Base-by-base conservation (phyloP, 2,888 invertebrate genomes). In the Euzetes globulus region DNA sequence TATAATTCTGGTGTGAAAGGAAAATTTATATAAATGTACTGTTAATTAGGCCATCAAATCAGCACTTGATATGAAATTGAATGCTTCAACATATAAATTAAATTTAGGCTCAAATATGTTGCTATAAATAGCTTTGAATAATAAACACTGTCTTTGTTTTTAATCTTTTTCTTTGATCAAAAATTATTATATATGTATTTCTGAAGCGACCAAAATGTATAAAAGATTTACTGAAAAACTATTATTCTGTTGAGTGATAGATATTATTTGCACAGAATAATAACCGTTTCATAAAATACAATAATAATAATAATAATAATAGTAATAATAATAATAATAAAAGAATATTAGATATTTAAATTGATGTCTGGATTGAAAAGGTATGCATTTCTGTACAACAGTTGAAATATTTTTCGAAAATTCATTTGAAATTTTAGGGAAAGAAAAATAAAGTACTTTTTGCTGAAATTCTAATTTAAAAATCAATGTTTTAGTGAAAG, bases 201-300 rank as follows among this genome's bases (percentile, higher is more conserved):
- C n/a, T n/a, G 50, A 50, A 2, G n/a, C 2, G 50, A 13, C 11
- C n/a, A 50, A n/a, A 50, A 50, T 50, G 50, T 5, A 19, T 50
- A n/a, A 5, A 19, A 50, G 11, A 19, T 50, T 50, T 50, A 17
- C 6, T n/a, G 13, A 50, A 50, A 50, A 19, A 19, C 50, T 50
- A 50, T 47, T n/a, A 50, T 50, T 50, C n/a, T 50, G n/a, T 50
- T 50, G 50, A 50, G 50, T 50, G 50, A 50, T 50, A 50, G 50
- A 50, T 19, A 19, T n/a, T 50, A 50, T 50, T 50, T 50, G 17
- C 50, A 19, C 50, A 50, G 5, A 50, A 50, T n/a, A 50, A 41
- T 41, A 33, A 33, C 41, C 6, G 41, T 41, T 41, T 13, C 41
- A 50, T n/a, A 50, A 41, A 50, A 50, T 50, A 11, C 17, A n/a